Evolutionary conservation across 2,113 vertebrate genomes (phyloP), one percentile per base, ranked within the genome.

Genomic region (Eulacestoma nigropectus): DNA sequence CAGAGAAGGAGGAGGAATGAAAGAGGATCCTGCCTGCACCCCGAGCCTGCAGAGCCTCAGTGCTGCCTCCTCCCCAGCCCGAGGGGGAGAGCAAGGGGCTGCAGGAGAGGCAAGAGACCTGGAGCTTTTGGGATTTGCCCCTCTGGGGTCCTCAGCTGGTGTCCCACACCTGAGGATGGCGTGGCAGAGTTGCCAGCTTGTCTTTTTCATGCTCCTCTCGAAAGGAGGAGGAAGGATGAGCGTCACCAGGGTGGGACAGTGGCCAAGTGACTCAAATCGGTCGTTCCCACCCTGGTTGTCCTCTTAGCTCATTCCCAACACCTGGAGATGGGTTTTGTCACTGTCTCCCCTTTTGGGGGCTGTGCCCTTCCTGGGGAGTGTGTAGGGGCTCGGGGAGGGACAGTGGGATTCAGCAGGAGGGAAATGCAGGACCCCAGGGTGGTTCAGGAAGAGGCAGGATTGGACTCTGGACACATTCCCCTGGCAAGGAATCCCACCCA

Each of bases 401-500:
- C 4, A 10, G 16, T 15, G 32, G 16, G 42, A 17, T 17, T 49
- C 21, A 65, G 46, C 27, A 41, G 30, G 41, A 70, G 26, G 25
- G 32, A 64, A 75, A 60, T 4, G 13, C 2, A 27, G 57, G 25
- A 60, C 1, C 1, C 7, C 6, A 7, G 17, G 23, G 27, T 2
- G 41, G 35, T 7, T 35, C 13, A 32, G 52, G 80, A 46, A 27
- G 11, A 46, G 35, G 52, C 14, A 79, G 57, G 63, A 42, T 47
- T 37, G 46, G 69, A 11, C 21, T 84, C 32, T 42, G 64, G 47
- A 27, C 29, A 42, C 56, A 10, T 67, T 32, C 7, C 6, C 37
- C 57, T 2, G 3, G 17, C 1, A 3, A 47, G n/a, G 32, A 68
- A 53, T n/a, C 32, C 20, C 35, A 42, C 5, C 13, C n/a, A 22